These are phyloP conservation scores for Diaprepes abbreviatus DNA, from an alignment of 2,888 invertebrate species.

Conservation along the genomic window DNA sequence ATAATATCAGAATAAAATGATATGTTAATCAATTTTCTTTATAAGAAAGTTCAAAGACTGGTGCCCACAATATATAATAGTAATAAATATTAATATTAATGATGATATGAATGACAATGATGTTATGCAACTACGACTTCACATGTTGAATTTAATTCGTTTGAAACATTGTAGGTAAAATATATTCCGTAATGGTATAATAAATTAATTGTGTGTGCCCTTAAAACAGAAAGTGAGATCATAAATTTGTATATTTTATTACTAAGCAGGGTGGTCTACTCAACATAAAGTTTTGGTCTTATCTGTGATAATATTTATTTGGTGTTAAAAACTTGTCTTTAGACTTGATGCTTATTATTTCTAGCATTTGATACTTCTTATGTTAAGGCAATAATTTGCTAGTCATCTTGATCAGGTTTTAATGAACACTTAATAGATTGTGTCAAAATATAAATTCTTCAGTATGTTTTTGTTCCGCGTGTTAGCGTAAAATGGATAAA, in stretches of 20 bases:
- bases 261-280: not conserved
- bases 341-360: too few species aligned
- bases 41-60: conserved; percentile 15
- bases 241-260: conserved; percentile 10
- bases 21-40: conserved; percentile 16
- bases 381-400: too few species aligned
- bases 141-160: conserved; percentile 13
- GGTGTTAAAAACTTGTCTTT: too few species aligned
- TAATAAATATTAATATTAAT: conserved; percentile 20
- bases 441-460: too few species aligned
- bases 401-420: too few species aligned
- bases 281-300: too few species aligned
- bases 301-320: too few species aligned
- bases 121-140: conserved; percentile 15
- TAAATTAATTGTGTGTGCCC: conserved; percentile 9
- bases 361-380: too few species aligned
- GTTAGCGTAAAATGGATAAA: too few species aligned
- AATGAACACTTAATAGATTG: too few species aligned
- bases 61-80: conserved; percentile 8
- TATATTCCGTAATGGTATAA: not conserved
- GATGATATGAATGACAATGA: conserved; percentile 34
- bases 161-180: not conserved
- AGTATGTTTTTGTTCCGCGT: too few species aligned
- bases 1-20: conserved; percentile 15
- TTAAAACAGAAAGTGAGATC: not conserved